Conservation (phyloP, 2,797 vertebrate genomes). For the Prionace glauca region DNA sequence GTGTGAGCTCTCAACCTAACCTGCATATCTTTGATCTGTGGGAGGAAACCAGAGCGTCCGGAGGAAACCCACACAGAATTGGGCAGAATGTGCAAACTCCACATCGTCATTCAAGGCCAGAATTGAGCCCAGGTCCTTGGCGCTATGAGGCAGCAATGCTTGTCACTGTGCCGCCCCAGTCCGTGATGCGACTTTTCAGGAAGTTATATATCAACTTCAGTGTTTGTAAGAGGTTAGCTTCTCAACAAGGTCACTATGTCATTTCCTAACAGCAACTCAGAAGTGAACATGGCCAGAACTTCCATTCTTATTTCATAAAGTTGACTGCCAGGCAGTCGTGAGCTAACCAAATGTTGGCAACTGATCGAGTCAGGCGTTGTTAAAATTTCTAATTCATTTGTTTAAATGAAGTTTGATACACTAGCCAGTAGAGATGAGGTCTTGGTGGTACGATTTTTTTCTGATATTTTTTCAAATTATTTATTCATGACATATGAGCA, state of each 20-base stretch:
- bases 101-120: no score
- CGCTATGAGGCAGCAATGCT: no score
- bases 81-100: no score
- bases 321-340: background rate
- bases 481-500: no score
- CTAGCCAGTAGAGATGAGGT: background rate
- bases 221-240: background rate
- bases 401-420: background rate
- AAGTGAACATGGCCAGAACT: background rate
- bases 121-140: no score
- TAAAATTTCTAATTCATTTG: background rate
- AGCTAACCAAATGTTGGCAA: background rate
- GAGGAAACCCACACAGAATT: no score
- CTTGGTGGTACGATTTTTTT: background rate
- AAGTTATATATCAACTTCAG: background rate
- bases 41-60: no score
- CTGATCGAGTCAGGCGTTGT: background rate
- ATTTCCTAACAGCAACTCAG: background rate
- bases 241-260: background rate
- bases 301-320: background rate
- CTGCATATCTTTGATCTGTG: no score
- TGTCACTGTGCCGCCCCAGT: no score
- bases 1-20: no score
- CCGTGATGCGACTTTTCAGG: background rate
- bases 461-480: background rate